phyloP scores from a whole-genome alignment of 1,140 invertebrate species.

The Ceratosolen solmsi region DNA sequence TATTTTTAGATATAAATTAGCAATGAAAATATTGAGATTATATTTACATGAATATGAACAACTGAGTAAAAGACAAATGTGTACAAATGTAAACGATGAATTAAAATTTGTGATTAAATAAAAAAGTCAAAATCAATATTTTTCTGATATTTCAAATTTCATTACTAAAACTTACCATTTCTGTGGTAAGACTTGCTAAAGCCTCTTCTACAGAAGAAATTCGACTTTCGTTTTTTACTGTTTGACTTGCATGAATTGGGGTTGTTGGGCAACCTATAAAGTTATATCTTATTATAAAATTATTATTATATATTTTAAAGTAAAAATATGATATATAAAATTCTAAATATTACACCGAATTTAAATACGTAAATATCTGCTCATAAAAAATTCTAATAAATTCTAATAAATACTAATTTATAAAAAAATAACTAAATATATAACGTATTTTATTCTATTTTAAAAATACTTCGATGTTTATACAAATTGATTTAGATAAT shows the following conservation, averaged over 20 bases:
- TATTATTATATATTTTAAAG: not conserved
- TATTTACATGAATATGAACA: no score
- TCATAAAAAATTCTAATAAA: not conserved
- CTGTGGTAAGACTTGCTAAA: conserved; percentile 83
- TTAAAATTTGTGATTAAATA: no score
- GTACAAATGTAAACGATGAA: not conserved
- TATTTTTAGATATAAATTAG: no score
- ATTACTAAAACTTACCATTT: conserved; percentile 79
- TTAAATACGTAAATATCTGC: not conserved
- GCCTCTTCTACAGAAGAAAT: conserved; percentile 78
- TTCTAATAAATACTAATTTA: not conserved
- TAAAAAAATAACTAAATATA: no score
- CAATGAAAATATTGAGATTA: no score
- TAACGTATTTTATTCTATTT: no score
- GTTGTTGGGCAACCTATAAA: conserved; percentile 76
- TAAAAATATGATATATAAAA: not conserved
- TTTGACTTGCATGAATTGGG: conserved; percentile 70
- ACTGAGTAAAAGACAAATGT: no score
- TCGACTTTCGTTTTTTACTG: conserved; percentile 63
- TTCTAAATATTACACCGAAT: not conserved
- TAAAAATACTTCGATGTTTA: not conserved
- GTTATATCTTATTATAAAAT: not conserved
- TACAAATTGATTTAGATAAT: not conserved
- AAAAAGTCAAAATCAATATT: no score
- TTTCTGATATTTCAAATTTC: no score